Evolutionary conservation across 2,113 vertebrate genomes (phyloP).

Genomic region (Boulengeromyrus knoepffleri): DNA sequence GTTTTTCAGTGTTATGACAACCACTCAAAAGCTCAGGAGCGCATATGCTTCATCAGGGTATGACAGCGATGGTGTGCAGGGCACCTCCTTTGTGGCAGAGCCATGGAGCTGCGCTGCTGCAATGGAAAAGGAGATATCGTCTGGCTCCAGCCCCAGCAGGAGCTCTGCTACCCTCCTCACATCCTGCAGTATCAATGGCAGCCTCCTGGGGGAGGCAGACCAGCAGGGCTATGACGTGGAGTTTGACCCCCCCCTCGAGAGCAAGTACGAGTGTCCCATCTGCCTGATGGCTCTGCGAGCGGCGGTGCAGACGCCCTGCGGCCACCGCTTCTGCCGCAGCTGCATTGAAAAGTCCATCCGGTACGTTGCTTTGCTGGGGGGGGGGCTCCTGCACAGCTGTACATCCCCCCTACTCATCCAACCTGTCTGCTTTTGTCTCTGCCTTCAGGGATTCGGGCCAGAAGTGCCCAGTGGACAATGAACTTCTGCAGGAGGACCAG

Average conservation of each 20-base stretch:
- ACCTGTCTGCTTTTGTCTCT: constrained; percentile 5
- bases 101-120: constrained; percentile 42
- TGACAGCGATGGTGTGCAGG: constrained; percentile 49
- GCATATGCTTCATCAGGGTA: constrained; percentile 35
- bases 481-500: constrained; percentile 80
- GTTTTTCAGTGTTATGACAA: background rate
- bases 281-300: constrained; percentile 93
- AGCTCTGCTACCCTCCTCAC: constrained; percentile 29
- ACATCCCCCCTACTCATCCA: background rate
- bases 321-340: constrained; percentile 91
- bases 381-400: background rate
- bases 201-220: constrained; percentile 39
- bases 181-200: constrained; percentile 33
- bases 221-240: constrained; percentile 91
- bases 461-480: constrained; percentile 93
- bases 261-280: constrained; percentile 94
- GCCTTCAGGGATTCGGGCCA: constrained; percentile 83
- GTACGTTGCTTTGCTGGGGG: constrained; percentile 45
- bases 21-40: background rate
- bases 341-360: constrained; percentile 94
- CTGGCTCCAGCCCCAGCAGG: constrained; percentile 55
- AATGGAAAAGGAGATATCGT: constrained; percentile 49
- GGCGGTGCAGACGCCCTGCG: constrained; percentile 88
- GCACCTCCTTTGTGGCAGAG: constrained; percentile 38
- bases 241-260: constrained; percentile 89